Conservation (phyloP, 1,140 invertebrate species). For the Bombus confusus region DNA sequence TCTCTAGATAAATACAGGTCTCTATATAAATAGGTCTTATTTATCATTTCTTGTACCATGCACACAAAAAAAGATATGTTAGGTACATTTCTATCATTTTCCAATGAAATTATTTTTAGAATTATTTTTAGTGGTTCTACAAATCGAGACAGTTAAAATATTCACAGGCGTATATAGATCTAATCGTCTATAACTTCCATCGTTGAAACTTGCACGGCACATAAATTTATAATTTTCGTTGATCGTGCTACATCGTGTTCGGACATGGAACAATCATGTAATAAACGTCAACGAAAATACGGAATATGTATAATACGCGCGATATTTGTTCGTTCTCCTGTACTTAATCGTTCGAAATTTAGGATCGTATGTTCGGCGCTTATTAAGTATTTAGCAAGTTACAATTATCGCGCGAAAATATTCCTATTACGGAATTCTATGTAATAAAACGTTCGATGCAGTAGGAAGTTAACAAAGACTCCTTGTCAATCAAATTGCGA, state of each 20-base stretch:
- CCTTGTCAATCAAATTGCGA: background rate
- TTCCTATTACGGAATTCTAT: background rate
- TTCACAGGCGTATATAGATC: background rate
- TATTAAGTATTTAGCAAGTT: background rate
- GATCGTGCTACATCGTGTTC: background rate
- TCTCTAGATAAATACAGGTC: too few species aligned
- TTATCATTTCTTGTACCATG: too few species aligned
- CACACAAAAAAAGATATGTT: too few species aligned
- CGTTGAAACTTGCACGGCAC: background rate
- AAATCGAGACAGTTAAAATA: background rate
- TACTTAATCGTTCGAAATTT: background rate
- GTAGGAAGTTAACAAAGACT: background rate
- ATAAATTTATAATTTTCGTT: background rate
- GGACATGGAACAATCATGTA: background rate
- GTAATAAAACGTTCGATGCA: background rate
- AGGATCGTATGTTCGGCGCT: background rate
- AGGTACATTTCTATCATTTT: background rate
- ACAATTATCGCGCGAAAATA: background rate
- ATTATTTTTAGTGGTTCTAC: constrained; percentile 23
- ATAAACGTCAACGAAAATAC: background rate
- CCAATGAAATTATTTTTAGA: constrained; percentile 3
- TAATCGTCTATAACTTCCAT: background rate
- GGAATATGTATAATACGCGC: background rate
- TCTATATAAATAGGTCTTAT: too few species aligned
- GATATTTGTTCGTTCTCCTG: background rate